phyloP scores from a whole-genome alignment of 2,888 invertebrate genomes.

The Ethmia dodecea region DNA sequence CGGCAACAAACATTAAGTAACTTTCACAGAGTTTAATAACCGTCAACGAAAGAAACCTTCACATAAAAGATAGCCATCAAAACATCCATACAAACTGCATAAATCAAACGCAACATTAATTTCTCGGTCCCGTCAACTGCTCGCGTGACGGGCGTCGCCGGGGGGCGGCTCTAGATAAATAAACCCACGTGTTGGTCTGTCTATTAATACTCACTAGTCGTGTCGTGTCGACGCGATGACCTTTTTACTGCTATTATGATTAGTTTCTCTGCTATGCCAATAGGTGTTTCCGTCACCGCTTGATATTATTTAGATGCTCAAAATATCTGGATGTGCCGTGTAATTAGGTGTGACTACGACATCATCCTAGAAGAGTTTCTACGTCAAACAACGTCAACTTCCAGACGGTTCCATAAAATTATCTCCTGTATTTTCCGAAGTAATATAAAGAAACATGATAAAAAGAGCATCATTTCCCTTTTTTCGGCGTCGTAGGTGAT shows the following conservation, averaged over 20 bases:
- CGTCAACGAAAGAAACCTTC: not conserved
- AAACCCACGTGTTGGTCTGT: conserved; percentile 60
- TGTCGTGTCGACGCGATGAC: conserved; percentile 48
- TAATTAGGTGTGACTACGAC: not conserved
- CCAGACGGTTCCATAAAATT: too few species aligned
- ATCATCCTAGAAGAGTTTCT: too few species aligned
- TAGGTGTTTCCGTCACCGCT: conserved; percentile 26
- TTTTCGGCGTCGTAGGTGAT: too few species aligned
- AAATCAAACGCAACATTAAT: conserved; percentile 31
- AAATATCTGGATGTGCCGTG: not conserved
- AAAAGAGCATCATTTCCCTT: too few species aligned
- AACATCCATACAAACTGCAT: conserved; percentile 17
- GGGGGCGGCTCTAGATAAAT: conserved; percentile 46
- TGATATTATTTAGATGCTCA: not conserved
- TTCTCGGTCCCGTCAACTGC: conserved; percentile 20
- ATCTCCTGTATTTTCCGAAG: too few species aligned
- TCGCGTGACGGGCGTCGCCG: conserved; percentile 20
- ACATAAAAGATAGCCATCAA: conserved; percentile 2
- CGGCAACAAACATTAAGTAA: too few species aligned
- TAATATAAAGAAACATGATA: too few species aligned
- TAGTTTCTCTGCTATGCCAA: not conserved
- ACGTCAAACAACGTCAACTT: too few species aligned
- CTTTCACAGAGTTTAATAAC: too few species aligned
- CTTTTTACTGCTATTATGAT: conserved; percentile 46
- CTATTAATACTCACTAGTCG: conserved; percentile 54